phyloP scores from a whole-genome alignment of 1,140 invertebrate species.

The Campoletis sonorensis region DNA sequence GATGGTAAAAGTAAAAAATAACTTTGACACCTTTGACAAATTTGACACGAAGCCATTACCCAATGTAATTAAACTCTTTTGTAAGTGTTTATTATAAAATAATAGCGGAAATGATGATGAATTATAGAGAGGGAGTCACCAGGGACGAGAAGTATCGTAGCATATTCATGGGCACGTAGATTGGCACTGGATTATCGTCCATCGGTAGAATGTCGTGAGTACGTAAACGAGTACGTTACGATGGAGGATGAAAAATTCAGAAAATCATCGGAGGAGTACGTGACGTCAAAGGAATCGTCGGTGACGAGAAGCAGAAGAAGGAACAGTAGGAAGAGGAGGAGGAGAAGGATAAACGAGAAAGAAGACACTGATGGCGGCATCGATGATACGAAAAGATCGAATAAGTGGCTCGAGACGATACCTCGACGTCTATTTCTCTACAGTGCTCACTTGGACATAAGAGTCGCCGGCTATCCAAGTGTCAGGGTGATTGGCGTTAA shows the following conservation, averaged over 20 bases:
- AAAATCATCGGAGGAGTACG: constrained; percentile 14
- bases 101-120: background rate
- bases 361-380: background rate
- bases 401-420: constrained; percentile 71
- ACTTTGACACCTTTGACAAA: too few relatives aligned
- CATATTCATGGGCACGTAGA: constrained; percentile 73
- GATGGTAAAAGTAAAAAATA: too few relatives aligned
- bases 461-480: constrained; percentile 69
- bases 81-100: too few relatives aligned
- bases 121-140: constrained; percentile 64
- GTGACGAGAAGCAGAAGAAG: constrained; percentile 39
- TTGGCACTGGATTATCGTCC: constrained; percentile 73
- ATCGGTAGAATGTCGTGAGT: constrained; percentile 67
- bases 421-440: constrained; percentile 71
- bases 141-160: constrained; percentile 71
- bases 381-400: constrained; percentile 21
- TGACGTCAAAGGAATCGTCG: constrained; percentile 58
- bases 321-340: background rate
- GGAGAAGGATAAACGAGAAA: background rate
- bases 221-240: constrained; percentile 52
- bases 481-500: constrained; percentile 74
- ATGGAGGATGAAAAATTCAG: constrained; percentile 33
- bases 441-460: constrained; percentile 70
- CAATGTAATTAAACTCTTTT: too few relatives aligned
- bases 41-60: too few relatives aligned